Conservation (phyloP, 2,113 vertebrate species). For the Bubo blakistoni region DNA sequence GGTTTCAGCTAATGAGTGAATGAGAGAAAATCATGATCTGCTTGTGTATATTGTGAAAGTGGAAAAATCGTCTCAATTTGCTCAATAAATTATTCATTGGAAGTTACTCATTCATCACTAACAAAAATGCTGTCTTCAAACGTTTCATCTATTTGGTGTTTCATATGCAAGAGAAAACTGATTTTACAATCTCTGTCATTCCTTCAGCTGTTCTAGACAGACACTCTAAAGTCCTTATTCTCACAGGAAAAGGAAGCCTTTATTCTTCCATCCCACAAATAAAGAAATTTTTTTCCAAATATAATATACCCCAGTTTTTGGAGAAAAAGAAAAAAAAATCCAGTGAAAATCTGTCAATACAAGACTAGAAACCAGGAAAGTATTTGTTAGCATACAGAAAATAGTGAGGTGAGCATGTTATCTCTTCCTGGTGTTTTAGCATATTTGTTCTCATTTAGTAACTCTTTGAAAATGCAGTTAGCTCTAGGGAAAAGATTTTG, state of each 20-base stretch:
- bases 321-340: background rate
- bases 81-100: constrained; percentile 29
- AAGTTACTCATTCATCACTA: constrained; percentile 1
- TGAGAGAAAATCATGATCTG: background rate
- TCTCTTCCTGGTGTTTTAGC: background rate
- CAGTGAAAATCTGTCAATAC: background rate
- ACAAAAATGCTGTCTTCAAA: background rate
- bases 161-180: background rate
- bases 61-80: background rate
- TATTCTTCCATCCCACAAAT: background rate
- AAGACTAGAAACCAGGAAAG: background rate
- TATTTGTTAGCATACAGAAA: background rate
- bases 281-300: background rate
- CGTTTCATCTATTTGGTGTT: background rate
- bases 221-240: background rate
- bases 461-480: background rate
- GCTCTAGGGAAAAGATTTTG: background rate
- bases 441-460: background rate
- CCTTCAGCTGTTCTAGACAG: background rate
- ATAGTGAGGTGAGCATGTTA: background rate
- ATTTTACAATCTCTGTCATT: background rate
- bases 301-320: accelerated
- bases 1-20: background rate
- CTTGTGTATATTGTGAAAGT: background rate
- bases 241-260: background rate